Conservation (phyloP, 2,888 invertebrate species). For the Eucera pruinosa region DNA sequence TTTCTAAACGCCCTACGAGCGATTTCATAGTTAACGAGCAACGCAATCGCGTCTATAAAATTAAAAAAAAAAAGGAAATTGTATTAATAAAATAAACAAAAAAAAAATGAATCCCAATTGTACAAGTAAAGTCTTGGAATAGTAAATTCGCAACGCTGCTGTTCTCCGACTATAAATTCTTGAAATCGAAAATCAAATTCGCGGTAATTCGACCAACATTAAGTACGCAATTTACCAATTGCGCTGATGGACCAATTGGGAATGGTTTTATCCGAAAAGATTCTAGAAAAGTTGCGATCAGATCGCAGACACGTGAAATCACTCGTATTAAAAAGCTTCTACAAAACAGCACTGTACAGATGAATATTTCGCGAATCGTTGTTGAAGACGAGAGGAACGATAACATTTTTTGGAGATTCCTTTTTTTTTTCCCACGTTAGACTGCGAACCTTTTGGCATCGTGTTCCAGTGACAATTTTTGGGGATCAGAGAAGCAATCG, state of each 20-base stretch:
- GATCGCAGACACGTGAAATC: neutral
- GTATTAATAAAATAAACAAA: neutral
- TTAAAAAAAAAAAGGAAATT: neutral
- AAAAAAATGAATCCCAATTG: neutral
- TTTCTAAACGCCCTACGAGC: conserved; percentile 23
- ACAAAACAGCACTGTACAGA: neutral
- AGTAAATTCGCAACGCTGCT: too few relatives aligned
- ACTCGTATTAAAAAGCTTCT: neutral
- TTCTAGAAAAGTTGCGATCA: neutral
- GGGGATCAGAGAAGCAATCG: conserved; percentile 42
- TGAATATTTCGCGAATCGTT: neutral
- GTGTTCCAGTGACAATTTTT: conserved; percentile 50
- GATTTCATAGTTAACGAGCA: conserved; percentile 7
- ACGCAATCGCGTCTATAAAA: neutral
- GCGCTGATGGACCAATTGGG: neutral
- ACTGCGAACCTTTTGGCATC: conserved; percentile 28
- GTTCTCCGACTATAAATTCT: neutral
- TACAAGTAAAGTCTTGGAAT: neutral
- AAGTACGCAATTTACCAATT: neutral
- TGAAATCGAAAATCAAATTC: neutral
- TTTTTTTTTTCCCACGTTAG: conserved; percentile 4
- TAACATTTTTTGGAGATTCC: conserved; percentile 8
- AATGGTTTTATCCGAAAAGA: neutral
- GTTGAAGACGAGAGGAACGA: neutral
- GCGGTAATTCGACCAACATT: neutral